Evolutionary conservation across 2,797 vertebrate genomes (phyloP).

Genomic region (Brachyalestes nurse): DNA sequence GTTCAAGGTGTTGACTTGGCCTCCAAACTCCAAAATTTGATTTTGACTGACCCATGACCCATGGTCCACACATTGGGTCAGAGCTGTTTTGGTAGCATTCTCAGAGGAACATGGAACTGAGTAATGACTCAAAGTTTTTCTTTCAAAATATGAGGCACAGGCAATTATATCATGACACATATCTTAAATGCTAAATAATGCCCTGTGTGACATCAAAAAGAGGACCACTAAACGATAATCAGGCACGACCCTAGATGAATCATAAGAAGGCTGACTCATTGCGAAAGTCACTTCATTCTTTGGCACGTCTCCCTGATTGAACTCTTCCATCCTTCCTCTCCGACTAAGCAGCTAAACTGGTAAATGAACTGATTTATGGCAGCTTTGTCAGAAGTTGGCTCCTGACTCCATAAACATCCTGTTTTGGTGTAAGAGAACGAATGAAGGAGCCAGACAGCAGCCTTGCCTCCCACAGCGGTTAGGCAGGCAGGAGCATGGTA

Average conservation of each 20-base stretch:
- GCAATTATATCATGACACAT: not conserved
- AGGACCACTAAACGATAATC: not conserved
- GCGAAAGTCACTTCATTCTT: not conserved
- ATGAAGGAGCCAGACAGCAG: constrained; percentile 36
- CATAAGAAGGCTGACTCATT: not conserved
- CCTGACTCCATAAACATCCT: constrained; percentile 55
- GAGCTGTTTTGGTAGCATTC: too few relatives aligned
- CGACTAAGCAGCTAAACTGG: constrained; percentile 1
- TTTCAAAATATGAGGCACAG: not conserved
- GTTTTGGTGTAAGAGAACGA: constrained; percentile 52
- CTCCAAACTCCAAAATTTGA: too few relatives aligned
- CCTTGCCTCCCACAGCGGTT: constrained; percentile 29
- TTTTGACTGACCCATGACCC: too few relatives aligned
- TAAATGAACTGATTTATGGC: constrained; percentile 54
- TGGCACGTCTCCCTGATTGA: not conserved
- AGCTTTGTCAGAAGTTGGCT: constrained; percentile 46
- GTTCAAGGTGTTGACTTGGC: too few relatives aligned
- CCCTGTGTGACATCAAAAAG: not conserved
- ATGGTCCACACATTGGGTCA: too few relatives aligned
- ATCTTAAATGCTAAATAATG: too few relatives aligned
- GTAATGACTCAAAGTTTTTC: not conserved
- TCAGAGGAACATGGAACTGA: not conserved
- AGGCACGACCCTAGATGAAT: not conserved
- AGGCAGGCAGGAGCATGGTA: constrained; percentile 18
- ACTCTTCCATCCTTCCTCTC: not conserved